Evolutionary conservation across 2,888 invertebrate species (phyloP), one percentile per base, ranked within the genome.

Genomic region (Stenodema calcarata): DNA sequence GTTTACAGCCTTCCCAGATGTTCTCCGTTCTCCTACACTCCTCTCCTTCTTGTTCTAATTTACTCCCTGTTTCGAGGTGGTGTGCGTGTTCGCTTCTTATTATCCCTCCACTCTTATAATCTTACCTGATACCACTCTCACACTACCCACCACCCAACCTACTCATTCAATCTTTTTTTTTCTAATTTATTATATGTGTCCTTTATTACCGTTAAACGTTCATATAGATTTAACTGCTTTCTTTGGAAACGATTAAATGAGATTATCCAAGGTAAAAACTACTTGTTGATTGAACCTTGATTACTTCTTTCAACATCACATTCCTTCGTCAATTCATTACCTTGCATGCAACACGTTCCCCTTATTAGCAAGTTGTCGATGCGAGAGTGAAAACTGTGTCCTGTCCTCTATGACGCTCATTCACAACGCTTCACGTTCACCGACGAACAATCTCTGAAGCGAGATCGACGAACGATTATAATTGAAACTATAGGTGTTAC

Each of bases 1-100:
- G 85, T 88, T 88, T 87, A 87, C 87, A 80, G 86, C 87, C 81
- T 83, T 69, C 47, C 87, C 88, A 88, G 86, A 88, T 88, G 88
- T 88, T 87, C 86, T 84, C 81, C 79, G 87, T 86, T 86, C 87
- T 83, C 76, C 83, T 75, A 78, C 50, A 76, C 78, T 23, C 86
- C 41, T n/a, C 78, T 86, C 44, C 78, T 73, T 50, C 78, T 73
- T 50, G 86, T 76, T 86, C 86, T 78, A 86, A 86, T 86, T 86
- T 86, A 86, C 86, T 78, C 78, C 84, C 84, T 30, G 80, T 54
- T 30, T 27, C 80, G 84, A 42, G 73, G 44, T 84, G 84, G 73
- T 84, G 84, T 84, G 73, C 84, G 84, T 73, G 82, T 82, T 82
- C 70, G 23, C 75, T 84, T 84, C 84, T 84, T 84, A 84, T 73